Conservation (phyloP, 2,113 vertebrate genomes). For the Morone chrysops region DNA sequence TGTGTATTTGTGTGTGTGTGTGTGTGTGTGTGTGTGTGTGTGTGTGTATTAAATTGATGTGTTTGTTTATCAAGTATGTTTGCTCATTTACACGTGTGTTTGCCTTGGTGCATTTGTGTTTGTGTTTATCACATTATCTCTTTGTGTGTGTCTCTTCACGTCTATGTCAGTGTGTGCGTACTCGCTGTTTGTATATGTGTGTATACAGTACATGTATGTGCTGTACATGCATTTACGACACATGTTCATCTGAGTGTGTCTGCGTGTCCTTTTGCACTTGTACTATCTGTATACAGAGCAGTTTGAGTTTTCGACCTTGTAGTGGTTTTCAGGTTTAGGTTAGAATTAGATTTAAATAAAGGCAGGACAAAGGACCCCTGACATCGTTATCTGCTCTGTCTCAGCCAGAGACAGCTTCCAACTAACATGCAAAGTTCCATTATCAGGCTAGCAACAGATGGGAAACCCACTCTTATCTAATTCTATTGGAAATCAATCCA, state of each 20-base stretch:
- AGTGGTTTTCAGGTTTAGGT: neutral
- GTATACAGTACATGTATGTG: neutral
- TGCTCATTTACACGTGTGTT: neutral
- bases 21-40: neutral
- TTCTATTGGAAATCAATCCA: neutral
- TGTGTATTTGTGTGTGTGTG: neutral
- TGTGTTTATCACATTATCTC: neutral
- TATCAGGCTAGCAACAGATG: too few relatives aligned
- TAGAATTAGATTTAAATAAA: neutral
- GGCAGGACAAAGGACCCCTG: neutral
- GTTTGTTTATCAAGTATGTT: neutral
- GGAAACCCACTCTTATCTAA: too few relatives aligned
- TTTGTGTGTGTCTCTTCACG: neutral
- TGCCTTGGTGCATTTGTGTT: neutral
- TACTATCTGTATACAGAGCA: neutral
- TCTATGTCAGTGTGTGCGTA: neutral
- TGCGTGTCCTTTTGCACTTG: neutral
- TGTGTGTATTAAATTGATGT: neutral
- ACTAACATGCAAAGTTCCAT: neutral
- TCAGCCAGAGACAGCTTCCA: neutral
- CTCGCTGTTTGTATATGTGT: neutral
- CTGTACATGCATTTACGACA: neutral
- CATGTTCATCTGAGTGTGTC: neutral
- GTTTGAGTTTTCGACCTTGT: neutral
- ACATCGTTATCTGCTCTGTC: too few relatives aligned